Base-by-base conservation (phyloP, 2,888 invertebrate species). In the Cephus pygmeus region DNA sequence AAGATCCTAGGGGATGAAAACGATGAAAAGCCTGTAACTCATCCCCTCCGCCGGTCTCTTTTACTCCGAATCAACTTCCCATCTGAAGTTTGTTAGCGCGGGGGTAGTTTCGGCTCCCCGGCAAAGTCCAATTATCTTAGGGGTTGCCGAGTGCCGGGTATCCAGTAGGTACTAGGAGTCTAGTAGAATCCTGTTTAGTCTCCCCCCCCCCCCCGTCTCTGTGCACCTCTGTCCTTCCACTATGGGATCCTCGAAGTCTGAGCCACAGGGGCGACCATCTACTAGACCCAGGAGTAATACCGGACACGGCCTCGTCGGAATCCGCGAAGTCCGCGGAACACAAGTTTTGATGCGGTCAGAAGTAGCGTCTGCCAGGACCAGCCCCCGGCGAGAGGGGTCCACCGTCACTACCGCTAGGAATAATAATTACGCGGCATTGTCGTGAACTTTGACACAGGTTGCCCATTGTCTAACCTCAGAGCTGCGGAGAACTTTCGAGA, bases 111-210 rank as follows among this genome's bases (percentile, higher is more conserved):
- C 9, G 56, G 56, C 9, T 56, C 40, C 23, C 83, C 84, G 85
- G 85, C 84, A 83, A 84, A 88, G 87, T 82, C 85, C 86, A 87
- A 88, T 88, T 88, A 87, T 87, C 84, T 86, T 85, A 84, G 75
- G 84, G 84, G 81, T 56, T 56, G 56, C 56, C 15, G 56, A 56
- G 56, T 83, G 82, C 68, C 73, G 78, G 76, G 80, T 69, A 71
- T 76, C 77, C 76, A 79, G 78, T 79, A 83, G 79, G 81, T 78
- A 79, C 75, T 79, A 75, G 73, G 79, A 76, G 82, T 78, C 79
- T 83, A 85, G 84, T 81, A 82, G 84, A 85, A 87, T 87, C 84
- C 87, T 85, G 84, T 86, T 86, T 87, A 88, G 12, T 12, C 3
- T 12, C 82, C 84, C 85, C 56, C 23, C 3, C 12, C 83, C 84